Conservation (phyloP, 1,140 invertebrate genomes). For the Orchestia grillus region DNA sequence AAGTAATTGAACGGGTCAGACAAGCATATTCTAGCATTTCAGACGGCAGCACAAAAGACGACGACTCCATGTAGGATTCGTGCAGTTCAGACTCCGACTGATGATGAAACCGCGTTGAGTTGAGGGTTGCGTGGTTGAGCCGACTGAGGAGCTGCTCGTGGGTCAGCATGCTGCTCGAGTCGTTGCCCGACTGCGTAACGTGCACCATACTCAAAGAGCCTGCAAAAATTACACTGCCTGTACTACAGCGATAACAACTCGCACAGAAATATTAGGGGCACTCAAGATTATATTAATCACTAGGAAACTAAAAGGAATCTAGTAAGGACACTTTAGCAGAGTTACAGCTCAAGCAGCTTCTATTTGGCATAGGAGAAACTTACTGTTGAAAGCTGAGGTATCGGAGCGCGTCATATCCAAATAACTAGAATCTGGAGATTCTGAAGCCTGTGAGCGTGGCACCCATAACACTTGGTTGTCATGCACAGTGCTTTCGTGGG, state of each 20-base stretch:
- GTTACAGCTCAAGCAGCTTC: background rate
- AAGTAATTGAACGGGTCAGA: background rate
- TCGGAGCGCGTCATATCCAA: slow-evolving; percentile 45
- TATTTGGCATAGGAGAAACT: background rate
- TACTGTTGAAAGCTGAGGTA: slow-evolving; percentile 30
- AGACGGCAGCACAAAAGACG: slow-evolving; percentile 23
- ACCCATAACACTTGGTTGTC: background rate
- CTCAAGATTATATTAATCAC: background rate
- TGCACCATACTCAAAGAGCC: slow-evolving; percentile 32
- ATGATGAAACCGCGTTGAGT: background rate
- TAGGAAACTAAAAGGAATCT: background rate
- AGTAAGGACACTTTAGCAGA: background rate
- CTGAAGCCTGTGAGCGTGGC: background rate
- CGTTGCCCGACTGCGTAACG: background rate
- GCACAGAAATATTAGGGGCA: background rate
- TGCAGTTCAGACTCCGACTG: slow-evolving; percentile 10
- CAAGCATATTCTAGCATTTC: background rate
- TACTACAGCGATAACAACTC: background rate
- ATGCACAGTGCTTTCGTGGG: background rate
- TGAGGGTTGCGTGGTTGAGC: background rate
- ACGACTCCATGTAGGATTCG: slow-evolving; percentile 17
- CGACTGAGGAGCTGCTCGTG: background rate
- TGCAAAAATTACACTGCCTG: background rate
- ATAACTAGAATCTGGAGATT: slow-evolving; percentile 38
- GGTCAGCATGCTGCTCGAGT: background rate